Evolutionary conservation across 1,140 invertebrate genomes (phyloP), one percentile per base, ranked within the genome.

Genomic region (Drosophila ohnishii): DNA sequence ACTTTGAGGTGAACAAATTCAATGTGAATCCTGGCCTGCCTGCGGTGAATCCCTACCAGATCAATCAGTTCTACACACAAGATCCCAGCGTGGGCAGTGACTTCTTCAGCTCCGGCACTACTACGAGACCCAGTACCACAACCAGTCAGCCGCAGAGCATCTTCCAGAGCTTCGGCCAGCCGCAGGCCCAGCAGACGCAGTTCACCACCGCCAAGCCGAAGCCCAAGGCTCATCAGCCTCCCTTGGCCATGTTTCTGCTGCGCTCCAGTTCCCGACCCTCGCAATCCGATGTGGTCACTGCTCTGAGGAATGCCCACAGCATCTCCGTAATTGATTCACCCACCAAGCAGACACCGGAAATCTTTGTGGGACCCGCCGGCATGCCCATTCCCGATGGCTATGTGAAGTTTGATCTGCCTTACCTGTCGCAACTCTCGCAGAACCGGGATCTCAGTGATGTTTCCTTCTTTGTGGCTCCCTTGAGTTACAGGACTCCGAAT

Each of bases 401-500:
- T 69, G 93, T 94, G 0, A 97, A 96, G 92, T 97, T 97, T 80
- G 96, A 96, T 71, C 91, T 97, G 10, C 96, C 96, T 0, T 97
- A 97, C 82, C 90, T 97, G 19, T 96, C 96, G 0, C 94, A 95
- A 25, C 92, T 97, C 32, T 93, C 93, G 14, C 95, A 94, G 67
- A 92, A 95, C 16, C 94, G 95, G 7, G 95, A 96, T 79, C 57
- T 91, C 1, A 94, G 94, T 53, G 96, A 96, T 91, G 93, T 96
- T 2, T 96, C 96, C 10, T 97, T 97, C 91, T 97, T 97, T 58
- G 96, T 97, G 1, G 96, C 96, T 4, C 96, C 96, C 2, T 85
- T 97, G 10, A 97, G 95, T 78, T 97, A 96, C 75, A 95, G 95
- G 74, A 95, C 96, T 25, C 96, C 96, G 0, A 92, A 94, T 14